Conservation (phyloP, 2,113 vertebrate species). For the Periophthalmus modestus region DNA sequence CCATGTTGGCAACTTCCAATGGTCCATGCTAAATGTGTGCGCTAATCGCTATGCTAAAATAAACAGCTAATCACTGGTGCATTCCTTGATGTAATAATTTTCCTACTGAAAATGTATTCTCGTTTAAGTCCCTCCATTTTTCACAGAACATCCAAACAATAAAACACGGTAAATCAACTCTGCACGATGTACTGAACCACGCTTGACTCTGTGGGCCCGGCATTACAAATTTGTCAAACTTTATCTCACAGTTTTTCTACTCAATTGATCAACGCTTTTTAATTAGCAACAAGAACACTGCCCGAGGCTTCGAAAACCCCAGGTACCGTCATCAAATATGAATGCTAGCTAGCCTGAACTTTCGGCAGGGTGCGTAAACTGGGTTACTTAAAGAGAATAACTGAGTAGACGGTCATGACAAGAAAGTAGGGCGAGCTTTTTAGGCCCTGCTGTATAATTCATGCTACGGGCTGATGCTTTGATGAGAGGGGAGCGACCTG, state of each 20-base stretch:
- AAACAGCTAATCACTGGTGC: no score
- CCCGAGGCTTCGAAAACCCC: not conserved
- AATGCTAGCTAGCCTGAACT: not conserved
- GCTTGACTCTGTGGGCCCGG: not conserved
- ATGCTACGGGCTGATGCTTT: not conserved
- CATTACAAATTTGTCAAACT: not conserved
- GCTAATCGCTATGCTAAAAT: no score
- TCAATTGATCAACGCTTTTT: not conserved
- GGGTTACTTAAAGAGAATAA: conserved; percentile 7
- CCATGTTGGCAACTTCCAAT: no score
- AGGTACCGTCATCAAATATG: conserved; percentile 2
- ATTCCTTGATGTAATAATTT: no score
- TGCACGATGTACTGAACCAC: not conserved
- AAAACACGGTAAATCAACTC: not conserved
- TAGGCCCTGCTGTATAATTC: conserved; percentile 3
- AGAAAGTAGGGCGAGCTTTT: conserved; percentile 5
- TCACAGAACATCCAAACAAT: no score
- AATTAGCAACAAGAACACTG: not conserved
- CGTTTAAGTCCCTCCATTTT: no score
- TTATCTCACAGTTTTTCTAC: not conserved
- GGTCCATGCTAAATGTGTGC: no score
- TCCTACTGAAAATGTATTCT: no score
- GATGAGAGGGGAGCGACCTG: not conserved
- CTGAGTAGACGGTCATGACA: not conserved
- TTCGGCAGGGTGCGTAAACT: conserved; percentile 5